phyloP scores from a whole-genome alignment of 2,113 vertebrate species.

The Columba livia region DNA sequence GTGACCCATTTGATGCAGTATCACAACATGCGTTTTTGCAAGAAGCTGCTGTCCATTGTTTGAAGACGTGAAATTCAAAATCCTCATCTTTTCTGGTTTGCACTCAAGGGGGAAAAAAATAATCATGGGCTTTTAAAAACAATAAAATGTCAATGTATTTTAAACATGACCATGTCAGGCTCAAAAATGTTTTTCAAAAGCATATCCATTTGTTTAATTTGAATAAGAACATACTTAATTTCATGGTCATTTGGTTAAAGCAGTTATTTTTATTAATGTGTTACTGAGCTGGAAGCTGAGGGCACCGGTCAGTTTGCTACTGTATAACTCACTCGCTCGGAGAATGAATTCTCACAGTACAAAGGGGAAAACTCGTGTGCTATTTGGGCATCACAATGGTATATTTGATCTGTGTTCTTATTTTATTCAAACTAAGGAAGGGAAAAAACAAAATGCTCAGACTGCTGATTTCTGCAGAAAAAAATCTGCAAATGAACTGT shows the following conservation, averaged over 20 bases:
- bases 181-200: conserved; percentile 68
- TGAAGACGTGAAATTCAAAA: conserved; percentile 53
- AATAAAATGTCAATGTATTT: conserved; percentile 55
- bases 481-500: conserved; percentile 81
- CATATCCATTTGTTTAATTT: conserved; percentile 63
- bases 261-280: conserved; percentile 75
- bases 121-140: conserved; percentile 27
- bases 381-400: conserved; percentile 45
- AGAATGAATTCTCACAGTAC: conserved; percentile 17
- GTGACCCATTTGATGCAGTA: neutral
- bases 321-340: conserved; percentile 36
- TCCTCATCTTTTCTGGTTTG: conserved; percentile 58
- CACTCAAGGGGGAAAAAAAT: neutral
- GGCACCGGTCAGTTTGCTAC: conserved; percentile 60
- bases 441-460: conserved; percentile 50
- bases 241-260: conserved; percentile 77
- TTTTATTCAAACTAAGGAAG: conserved; percentile 69
- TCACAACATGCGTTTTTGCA: neutral
- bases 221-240: conserved; percentile 73
- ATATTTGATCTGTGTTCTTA: conserved; percentile 69
- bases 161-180: conserved; percentile 50
- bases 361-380: conserved; percentile 39
- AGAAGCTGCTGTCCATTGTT: conserved; percentile 56
- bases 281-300: conserved; percentile 59
- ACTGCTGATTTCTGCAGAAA: conserved; percentile 80